These are phyloP conservation scores for Tympanoctomys barrerae DNA, from an alignment of 2,797 vertebrate species.

Conservation along the genomic window DNA sequence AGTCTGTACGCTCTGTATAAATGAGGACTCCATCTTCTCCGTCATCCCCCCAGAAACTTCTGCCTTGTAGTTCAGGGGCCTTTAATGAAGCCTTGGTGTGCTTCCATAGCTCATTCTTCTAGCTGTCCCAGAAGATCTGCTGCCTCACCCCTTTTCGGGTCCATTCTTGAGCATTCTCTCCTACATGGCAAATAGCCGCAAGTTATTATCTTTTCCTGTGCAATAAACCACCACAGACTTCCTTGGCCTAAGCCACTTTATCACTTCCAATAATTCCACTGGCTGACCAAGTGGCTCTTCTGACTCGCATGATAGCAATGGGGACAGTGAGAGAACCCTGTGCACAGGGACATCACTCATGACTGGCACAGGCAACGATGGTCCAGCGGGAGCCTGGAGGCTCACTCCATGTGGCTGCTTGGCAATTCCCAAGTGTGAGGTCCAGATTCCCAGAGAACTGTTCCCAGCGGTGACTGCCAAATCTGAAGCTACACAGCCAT, in stretches of 20 bases:
- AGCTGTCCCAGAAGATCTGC: neutral
- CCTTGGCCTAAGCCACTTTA: neutral
- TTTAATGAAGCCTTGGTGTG: neutral
- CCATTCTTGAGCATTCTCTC: neutral
- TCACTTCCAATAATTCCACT: neutral
- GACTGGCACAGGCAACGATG: neutral
- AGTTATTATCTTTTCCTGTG: neutral
- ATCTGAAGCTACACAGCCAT: neutral
- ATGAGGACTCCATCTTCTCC: neutral
- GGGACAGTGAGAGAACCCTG: neutral
- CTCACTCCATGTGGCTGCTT: neutral
- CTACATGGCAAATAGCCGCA: neutral
- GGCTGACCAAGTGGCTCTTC: neutral
- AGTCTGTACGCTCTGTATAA: neutral
- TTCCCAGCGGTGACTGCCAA: neutral
- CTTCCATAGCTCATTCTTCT: neutral
- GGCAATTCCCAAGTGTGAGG: neutral
- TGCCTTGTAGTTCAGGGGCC: neutral
- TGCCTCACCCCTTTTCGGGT: neutral
- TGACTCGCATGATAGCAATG: neutral
- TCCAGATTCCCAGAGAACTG: neutral
- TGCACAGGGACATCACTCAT: neutral
- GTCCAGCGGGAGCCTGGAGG: neutral
- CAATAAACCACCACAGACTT: conserved; percentile 9
- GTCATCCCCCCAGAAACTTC: neutral